Conservation (phyloP, 2,797 vertebrate species). For the Myioborus miniatus region DNA sequence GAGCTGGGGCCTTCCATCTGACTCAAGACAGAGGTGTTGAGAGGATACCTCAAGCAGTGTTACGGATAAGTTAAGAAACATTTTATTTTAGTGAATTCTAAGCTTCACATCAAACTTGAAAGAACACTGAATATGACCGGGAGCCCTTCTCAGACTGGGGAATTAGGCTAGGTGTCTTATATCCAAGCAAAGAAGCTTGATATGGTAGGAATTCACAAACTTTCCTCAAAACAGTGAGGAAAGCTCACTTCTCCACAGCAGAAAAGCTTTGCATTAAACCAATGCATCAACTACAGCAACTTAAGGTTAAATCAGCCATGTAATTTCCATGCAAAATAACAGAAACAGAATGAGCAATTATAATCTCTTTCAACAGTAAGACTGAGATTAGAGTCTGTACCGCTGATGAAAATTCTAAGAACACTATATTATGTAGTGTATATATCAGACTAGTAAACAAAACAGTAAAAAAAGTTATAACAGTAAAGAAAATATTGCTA, state of each 20-base stretch:
- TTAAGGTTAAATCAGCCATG: neutral
- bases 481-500: neutral
- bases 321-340: neutral
- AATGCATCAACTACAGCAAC: neutral
- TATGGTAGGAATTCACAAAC: neutral
- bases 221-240: neutral
- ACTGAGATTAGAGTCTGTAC: neutral
- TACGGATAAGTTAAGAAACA: neutral
- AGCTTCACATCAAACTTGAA: neutral
- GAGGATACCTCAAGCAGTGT: neutral
- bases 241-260: neutral
- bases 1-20: neutral
- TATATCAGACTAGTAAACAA: neutral
- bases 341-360: neutral
- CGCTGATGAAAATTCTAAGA: neutral
- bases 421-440: neutral
- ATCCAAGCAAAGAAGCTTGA: neutral
- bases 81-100: neutral
- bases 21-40: neutral
- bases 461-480: neutral
- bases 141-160: neutral
- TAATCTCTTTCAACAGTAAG: neutral
- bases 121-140: rapidly evolving
- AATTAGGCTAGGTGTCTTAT: neutral
- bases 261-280: neutral